Conservation (phyloP, 2,797 vertebrate species). For the Lemur catta region DNA sequence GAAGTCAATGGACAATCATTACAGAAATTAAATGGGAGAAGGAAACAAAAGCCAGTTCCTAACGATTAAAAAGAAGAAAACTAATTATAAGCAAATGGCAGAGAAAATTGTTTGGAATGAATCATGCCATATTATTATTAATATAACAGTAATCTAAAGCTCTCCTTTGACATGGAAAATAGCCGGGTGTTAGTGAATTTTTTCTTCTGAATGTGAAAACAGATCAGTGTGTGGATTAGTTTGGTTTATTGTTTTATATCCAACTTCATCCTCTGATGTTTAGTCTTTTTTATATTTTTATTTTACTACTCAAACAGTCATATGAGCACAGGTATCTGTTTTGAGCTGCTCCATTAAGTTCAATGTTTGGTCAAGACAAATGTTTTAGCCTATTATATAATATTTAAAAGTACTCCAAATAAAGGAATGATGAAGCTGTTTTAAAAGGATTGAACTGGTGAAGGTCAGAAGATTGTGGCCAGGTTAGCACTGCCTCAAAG, state of each 20-base stretch:
- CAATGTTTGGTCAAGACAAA: conserved; percentile 68
- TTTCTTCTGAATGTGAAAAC: conserved; percentile 33
- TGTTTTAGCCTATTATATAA: conserved; percentile 64
- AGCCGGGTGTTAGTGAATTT: background rate
- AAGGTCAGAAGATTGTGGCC: conserved; percentile 80
- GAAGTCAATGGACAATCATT: conserved; percentile 13
- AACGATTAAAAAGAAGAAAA: conserved; percentile 52
- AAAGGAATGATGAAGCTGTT: conserved; percentile 68
- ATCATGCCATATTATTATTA: conserved; percentile 13
- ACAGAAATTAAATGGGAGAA: conserved; percentile 13
- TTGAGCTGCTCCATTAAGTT: conserved; percentile 49
- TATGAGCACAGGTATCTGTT: conserved; percentile 32
- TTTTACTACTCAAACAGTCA: conserved; percentile 68
- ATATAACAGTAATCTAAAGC: background rate
- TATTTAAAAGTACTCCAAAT: conserved; percentile 71
- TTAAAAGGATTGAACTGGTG: conserved; percentile 69
- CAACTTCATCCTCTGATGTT: background rate
- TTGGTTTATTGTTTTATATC: conserved; percentile 18
- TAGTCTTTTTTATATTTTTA: conserved; percentile 31
- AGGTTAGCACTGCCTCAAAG: conserved; percentile 80
- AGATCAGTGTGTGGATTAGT: background rate
- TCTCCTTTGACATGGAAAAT: conserved; percentile 31
- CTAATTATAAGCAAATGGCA: conserved; percentile 46
- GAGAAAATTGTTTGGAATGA: conserved; percentile 45
- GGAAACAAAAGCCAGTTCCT: conserved; percentile 26